These are phyloP conservation scores for Cecidostiba fungosa DNA, from an alignment of 2,888 invertebrate genomes.

Conservation along the genomic window DNA sequence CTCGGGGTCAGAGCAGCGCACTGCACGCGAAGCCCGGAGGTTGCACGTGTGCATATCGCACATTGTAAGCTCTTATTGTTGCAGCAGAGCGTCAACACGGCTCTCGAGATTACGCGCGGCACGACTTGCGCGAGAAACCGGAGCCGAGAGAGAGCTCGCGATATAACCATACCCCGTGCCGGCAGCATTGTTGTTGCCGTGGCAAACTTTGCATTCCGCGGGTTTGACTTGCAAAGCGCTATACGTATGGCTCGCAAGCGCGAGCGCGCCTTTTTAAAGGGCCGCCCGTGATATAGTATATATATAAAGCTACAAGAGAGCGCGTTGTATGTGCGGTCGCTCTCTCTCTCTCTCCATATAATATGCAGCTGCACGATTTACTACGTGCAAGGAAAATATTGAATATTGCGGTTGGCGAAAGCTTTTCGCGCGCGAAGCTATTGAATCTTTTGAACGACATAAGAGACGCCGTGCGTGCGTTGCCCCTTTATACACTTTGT, in stretches of 20 bases:
- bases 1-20: not conserved
- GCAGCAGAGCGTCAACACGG: not conserved
- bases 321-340: not conserved
- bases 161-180: not conserved
- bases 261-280: slow-evolving; percentile 8
- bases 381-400: not conserved
- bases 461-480: not conserved
- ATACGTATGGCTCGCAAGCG: not conserved
- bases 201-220: not conserved
- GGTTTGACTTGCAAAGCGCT: slow-evolving; percentile 15
- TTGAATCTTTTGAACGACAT: not conserved
- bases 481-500: not conserved
- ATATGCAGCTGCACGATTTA: not conserved
- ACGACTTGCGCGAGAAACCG: slow-evolving; percentile 19
- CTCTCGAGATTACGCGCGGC: slow-evolving; percentile 9
- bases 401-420: not conserved
- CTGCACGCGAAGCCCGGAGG: not conserved
- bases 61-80: slow-evolving; percentile 5
- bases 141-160: slow-evolving; percentile 15
- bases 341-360: too few relatives aligned
- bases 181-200: not conserved
- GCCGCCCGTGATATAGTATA: not conserved
- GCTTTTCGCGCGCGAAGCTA: too few relatives aligned
- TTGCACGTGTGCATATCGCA: not conserved
- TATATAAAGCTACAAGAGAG: not conserved